A percentile compares a stretch with the other conserved stretches of the same genome.
phyloP scores from a whole-genome alignment of 2,888 invertebrate species.

The Calliopum simillimum region DNA sequence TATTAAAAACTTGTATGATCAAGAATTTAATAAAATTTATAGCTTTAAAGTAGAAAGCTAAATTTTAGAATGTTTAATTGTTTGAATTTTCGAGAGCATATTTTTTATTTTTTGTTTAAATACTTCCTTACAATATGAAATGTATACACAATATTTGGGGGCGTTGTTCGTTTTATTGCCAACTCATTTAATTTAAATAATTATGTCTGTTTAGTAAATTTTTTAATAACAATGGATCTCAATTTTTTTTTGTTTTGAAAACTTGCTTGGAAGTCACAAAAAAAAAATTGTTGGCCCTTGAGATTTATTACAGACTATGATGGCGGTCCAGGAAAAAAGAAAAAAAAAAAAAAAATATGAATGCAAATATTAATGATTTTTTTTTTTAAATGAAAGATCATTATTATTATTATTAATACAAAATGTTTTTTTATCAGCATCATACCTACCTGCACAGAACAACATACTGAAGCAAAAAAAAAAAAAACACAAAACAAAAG shows the following conservation, averaged over 20 bases:
- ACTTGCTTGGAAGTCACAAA: too few relatives aligned
- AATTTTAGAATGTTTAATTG: too few relatives aligned
- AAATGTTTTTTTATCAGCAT: too few relatives aligned
- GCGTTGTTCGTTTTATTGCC: slow-evolving; percentile 46
- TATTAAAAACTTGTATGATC: too few relatives aligned
- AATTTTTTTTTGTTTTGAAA: too few relatives aligned
- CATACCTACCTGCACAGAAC: not conserved
- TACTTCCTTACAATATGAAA: slow-evolving; percentile 21
- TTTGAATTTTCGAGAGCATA: too few relatives aligned
- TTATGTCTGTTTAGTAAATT: slow-evolving; percentile 59
- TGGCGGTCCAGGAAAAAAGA: not conserved
- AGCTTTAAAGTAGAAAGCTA: too few relatives aligned
- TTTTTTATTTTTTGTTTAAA: slow-evolving; percentile 15
- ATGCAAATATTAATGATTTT: slow-evolving; percentile 14
- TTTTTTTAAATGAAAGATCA: slow-evolving; percentile 11
- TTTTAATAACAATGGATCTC: slow-evolving; percentile 41
- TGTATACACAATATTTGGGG: slow-evolving; percentile 32
- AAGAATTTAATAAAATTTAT: too few relatives aligned
- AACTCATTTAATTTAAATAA: slow-evolving; percentile 60
- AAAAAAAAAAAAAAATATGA: too few relatives aligned
- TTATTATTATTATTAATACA: not conserved
- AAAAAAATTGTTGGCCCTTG: slow-evolving; percentile 16
- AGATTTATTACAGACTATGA: slow-evolving; percentile 12
- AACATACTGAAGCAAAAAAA: not conserved
- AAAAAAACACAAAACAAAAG: too few relatives aligned